Conservation (phyloP, 2,797 vertebrate species). For the Peromyscus nudipes region DNA sequence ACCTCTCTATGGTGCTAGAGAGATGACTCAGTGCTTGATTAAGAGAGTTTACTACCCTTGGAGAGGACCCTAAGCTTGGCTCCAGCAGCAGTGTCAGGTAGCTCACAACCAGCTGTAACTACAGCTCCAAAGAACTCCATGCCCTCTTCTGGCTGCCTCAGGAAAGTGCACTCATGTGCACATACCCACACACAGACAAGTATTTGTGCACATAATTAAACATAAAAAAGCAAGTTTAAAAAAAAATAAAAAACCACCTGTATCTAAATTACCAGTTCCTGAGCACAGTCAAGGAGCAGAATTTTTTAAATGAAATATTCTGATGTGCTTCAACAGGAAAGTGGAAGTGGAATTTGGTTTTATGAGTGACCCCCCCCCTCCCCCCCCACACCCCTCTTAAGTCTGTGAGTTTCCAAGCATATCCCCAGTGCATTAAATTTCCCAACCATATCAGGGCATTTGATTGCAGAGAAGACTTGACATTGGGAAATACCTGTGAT, state of each 20-base stretch:
- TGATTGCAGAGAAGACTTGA: neutral
- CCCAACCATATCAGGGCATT: neutral
- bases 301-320: neutral
- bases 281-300: neutral
- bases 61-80: neutral
- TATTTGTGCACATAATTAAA: neutral
- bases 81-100: neutral
- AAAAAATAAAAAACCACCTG: slow-evolving; percentile 6
- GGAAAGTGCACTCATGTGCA: neutral
- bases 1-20: neutral
- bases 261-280: neutral
- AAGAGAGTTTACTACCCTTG: neutral
- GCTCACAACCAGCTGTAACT: neutral
- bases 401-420: neutral
- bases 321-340: neutral
- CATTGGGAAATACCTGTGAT: neutral
- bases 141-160: neutral
- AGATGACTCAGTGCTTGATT: neutral
- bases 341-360: neutral
- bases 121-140: neutral
- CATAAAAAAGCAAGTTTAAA: neutral
- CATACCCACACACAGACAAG: neutral
- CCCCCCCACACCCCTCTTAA: neutral
- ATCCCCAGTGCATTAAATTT: neutral
- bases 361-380: neutral